Conservation (phyloP, 2,888 invertebrate genomes). For the Tyria jacobaeae region DNA sequence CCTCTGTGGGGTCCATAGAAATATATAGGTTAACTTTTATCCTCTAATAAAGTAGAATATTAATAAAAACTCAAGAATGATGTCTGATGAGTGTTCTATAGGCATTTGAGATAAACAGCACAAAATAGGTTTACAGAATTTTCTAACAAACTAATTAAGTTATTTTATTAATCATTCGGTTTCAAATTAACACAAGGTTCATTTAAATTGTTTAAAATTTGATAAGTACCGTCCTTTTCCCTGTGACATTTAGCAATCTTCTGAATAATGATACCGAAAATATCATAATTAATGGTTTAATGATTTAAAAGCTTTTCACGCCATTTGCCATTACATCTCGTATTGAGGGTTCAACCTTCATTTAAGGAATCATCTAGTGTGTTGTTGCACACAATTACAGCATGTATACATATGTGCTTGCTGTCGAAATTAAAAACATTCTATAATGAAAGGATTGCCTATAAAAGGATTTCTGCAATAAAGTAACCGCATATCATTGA, state of each 20-base stretch:
- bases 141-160: constrained; percentile 4
- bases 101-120: too few relatives aligned
- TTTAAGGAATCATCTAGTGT: background rate
- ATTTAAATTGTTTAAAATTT: constrained; percentile 9
- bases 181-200: constrained; percentile 22
- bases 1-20: too few relatives aligned
- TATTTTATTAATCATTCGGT: constrained; percentile 22
- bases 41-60: too few relatives aligned
- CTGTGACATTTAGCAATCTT: constrained; percentile 1
- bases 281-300: background rate
- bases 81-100: background rate
- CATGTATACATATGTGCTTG: background rate
- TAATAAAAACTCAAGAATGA: too few relatives aligned
- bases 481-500: too few relatives aligned
- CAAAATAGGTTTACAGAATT: background rate
- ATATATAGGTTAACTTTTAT: too few relatives aligned
- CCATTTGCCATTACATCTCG: background rate
- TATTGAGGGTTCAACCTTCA: background rate
- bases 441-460: background rate
- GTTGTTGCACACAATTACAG: too few relatives aligned
- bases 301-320: background rate
- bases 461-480: background rate
- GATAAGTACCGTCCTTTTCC: constrained; percentile 4
- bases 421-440: background rate
- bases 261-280: constrained; percentile 1